Percentiles rank a stretch among this genome's conserved stretches.
Evolutionary conservation across 2,113 vertebrate genomes (phyloP).

Genomic region (Paradoxurus hermaphroditus): DNA sequence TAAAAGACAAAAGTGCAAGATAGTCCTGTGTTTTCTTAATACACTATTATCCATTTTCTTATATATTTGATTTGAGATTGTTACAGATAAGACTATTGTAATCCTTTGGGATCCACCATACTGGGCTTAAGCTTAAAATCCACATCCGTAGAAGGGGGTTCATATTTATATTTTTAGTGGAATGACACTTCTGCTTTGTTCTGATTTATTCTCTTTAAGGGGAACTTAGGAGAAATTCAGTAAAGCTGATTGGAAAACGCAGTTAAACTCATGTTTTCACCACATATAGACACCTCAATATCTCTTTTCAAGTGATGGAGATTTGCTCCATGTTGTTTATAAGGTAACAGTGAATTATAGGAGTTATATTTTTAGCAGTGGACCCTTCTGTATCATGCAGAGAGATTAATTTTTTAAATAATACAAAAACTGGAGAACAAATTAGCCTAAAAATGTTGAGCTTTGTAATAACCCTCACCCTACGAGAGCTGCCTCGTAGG

Average conservation of each 20-base stretch:
- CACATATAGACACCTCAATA: not conserved
- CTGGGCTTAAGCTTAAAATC: constrained; percentile 29
- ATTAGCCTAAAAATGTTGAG: not conserved
- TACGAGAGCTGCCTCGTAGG: not conserved
- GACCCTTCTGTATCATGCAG: not conserved
- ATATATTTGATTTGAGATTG: not conserved
- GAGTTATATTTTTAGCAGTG: constrained; percentile 35
- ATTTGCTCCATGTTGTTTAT: constrained; percentile 3
- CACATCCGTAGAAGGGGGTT: not conserved
- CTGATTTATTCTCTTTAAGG: constrained; percentile 19
- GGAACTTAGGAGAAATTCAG: not conserved
- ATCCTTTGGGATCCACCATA: not conserved
- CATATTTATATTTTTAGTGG: not conserved
- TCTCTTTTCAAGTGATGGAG: not conserved
- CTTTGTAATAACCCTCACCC: constrained; percentile 3
- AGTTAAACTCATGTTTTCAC: constrained; percentile 29
- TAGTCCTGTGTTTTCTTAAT: constrained; percentile 20
- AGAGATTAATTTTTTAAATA: constrained; percentile 19
- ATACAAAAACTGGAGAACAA: constrained; percentile 36
- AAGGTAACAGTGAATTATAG: constrained; percentile 40
- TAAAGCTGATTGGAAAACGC: constrained; percentile 27
- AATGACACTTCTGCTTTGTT: not conserved
- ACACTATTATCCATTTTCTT: not conserved
- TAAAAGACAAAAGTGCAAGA: not conserved
- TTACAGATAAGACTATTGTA: not conserved